These are phyloP conservation scores for Enteromius argenteus DNA, from an alignment of 2,797 vertebrate genomes.

Conservation along the genomic window DNA sequence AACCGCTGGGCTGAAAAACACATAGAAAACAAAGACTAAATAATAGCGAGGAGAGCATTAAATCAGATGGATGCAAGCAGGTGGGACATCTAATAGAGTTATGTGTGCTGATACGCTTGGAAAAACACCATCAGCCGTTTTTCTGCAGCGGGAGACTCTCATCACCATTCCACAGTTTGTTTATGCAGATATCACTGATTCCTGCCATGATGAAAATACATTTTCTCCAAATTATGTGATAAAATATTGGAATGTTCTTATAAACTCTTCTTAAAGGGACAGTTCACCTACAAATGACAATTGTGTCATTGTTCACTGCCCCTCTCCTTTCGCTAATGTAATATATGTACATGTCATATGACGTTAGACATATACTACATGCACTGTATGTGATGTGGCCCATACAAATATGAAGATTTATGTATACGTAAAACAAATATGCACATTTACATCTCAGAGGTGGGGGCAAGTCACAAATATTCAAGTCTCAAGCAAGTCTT, in stretches of 20 bases:
- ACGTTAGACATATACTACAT: background rate
- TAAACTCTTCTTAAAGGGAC: background rate
- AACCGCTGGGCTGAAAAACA: conserved; percentile 16
- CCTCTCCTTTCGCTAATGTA: background rate
- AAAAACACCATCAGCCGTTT: background rate
- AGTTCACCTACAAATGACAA: background rate
- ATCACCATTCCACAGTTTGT: background rate
- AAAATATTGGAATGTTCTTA: background rate
- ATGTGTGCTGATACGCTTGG: background rate
- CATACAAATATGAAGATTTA: background rate
- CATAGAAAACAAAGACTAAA: conserved; percentile 7
- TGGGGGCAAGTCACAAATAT: no score
- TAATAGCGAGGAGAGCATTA: background rate
- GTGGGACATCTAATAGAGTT: background rate
- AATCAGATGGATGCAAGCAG: conserved; percentile 24
- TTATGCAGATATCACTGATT: background rate
- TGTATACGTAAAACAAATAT: background rate
- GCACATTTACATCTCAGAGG: background rate
- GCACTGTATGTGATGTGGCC: background rate
- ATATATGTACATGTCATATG: background rate
- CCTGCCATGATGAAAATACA: background rate
- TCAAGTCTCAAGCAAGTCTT: no score
- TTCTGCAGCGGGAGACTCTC: background rate
- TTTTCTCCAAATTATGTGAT: background rate
- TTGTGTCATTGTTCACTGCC: background rate